Conservation (phyloP, 2,113 vertebrate species). For the Vidua macroura region DNA sequence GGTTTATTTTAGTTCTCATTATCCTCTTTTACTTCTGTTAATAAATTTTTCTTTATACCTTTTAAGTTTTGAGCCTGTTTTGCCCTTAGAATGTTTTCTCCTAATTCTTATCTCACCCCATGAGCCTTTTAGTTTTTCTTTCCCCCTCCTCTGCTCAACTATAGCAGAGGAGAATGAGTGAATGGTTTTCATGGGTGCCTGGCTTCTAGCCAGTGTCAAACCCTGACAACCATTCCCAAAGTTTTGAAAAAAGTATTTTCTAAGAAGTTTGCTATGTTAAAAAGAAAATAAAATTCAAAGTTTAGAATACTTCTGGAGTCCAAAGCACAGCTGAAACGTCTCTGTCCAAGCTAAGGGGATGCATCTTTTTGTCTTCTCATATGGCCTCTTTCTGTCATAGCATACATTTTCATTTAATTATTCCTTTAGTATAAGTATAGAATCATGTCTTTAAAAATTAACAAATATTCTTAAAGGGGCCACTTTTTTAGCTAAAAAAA, state of each 20-base stretch:
- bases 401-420: neutral
- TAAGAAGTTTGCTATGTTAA: neutral
- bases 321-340: neutral
- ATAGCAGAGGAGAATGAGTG: neutral
- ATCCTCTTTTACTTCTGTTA: neutral
- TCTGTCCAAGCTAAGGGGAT: neutral
- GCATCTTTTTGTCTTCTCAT: neutral
- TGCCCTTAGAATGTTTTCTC: neutral
- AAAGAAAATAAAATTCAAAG: neutral
- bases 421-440: neutral
- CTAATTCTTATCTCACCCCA: neutral
- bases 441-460: neutral
- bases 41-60: neutral
- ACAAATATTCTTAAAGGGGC: neutral
- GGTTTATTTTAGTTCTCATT: neutral
- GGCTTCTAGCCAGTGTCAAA: neutral
- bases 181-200: neutral
- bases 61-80: neutral
- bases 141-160: neutral
- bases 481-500: neutral
- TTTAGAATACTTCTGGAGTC: neutral
- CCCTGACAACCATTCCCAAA: neutral
- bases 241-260: neutral
- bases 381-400: neutral
- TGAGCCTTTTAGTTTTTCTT: neutral